Evolutionary conservation across 2,113 vertebrate genomes (phyloP).

Genomic region (Anthoscopus minutus): DNA sequence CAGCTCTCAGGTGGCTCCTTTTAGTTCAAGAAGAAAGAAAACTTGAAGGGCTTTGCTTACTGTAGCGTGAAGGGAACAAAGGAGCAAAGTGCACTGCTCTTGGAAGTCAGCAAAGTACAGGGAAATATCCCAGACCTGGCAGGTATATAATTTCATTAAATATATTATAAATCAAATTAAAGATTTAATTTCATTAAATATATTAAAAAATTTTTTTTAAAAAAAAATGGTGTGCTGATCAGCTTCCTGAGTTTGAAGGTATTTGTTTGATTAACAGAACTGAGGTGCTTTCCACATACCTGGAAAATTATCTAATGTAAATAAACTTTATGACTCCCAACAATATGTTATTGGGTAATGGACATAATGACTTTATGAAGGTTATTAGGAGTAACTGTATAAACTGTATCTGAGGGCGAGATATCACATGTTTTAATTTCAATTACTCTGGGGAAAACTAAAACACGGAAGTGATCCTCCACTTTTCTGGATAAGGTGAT

Average conservation of each 20-base stretch:
- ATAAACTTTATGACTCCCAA: neutral
- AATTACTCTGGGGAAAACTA: neutral
- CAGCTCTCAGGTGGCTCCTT: neutral
- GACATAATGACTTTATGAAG: constrained; percentile 16
- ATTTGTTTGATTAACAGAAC: neutral
- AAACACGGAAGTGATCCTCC: neutral
- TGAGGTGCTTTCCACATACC: neutral
- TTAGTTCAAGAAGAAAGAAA: neutral
- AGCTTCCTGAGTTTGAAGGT: neutral
- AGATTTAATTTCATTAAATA: no score
- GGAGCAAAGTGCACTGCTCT: constrained; percentile 1
- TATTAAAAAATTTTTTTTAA: no score
- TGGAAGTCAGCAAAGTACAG: neutral
- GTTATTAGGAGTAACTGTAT: neutral
- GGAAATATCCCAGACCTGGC: neutral
- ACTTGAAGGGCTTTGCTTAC: neutral
- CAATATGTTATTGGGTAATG: neutral
- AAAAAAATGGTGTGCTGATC: neutral
- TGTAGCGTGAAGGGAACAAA: neutral
- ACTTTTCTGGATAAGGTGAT: neutral
- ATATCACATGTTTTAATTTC: neutral
- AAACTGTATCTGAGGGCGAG: neutral
- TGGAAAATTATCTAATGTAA: neutral
- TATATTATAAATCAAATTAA: no score
- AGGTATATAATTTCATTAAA: neutral